Base-by-base conservation (phyloP, 2,113 vertebrate genomes). In the Gobio gobio region DNA sequence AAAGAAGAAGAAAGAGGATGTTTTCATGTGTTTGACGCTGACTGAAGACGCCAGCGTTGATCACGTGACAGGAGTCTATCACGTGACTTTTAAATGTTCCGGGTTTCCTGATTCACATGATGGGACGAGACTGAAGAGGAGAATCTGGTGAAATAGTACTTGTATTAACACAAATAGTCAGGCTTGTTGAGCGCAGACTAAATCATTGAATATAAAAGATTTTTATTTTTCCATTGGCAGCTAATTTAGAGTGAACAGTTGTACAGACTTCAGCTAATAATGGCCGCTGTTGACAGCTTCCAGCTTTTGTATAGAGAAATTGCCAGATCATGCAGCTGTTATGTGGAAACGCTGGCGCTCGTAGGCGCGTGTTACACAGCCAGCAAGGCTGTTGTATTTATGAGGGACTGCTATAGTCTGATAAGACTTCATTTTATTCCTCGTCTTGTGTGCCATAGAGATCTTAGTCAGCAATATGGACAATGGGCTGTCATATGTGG, bases 281-380 rank as follows among this genome's bases (percentile, higher is more conserved):
- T 99, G 98, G 98, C 98, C 86, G 96, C 97, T 0, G 98, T 99
- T 33, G 98, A 99, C 94, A 96, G 93, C 86, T 99, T 99, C 89
- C 91, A 93, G 74, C 91, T 99, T 29, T 86, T 99, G 89, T 98
- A 96, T 87, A 92, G 93, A 88, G 96, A 99, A 90, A 94, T 99
- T 22, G 95, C 96, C 87, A 93, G 93, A 72, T 97, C 97, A 4
- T 99, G 97, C 88, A 94, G 82, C 64, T 93, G 92, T 82, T 97
- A 97, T n/a, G 1, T 95, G 1, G 98, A 99, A 83, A 93, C 96
- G 0, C 91, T 99, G 83, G 97, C 97, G 7, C 12, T 99, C 82
- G 94, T 98, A 5, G 98, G 98, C 7, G 97, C 97, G 1, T 91
- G 97, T 81, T 99, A 99, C 51, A 93, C 95, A 0, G 93, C 94